Conservation (phyloP, 2,113 vertebrate species). For the Shinisaurus crocodilurus region DNA sequence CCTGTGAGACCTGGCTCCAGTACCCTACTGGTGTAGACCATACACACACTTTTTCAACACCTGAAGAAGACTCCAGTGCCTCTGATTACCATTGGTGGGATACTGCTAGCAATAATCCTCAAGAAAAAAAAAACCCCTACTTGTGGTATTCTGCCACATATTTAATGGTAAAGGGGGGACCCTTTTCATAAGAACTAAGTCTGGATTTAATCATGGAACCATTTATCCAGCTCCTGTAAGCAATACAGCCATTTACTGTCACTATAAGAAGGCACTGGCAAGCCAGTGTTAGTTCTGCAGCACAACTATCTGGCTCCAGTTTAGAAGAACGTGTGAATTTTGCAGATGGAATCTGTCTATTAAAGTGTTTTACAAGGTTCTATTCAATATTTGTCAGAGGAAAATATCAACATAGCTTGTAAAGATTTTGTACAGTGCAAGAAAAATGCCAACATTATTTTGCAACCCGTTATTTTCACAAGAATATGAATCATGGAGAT, state of each 20-base stretch:
- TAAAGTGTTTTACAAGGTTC: conserved; percentile 52
- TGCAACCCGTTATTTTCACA: conserved; percentile 72
- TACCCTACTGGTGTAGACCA: too few species aligned
- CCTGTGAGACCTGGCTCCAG: too few species aligned
- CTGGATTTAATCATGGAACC: neutral
- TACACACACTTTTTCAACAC: too few species aligned
- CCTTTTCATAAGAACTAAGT: neutral
- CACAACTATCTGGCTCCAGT: conserved; percentile 49
- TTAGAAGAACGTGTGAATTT: conserved; percentile 53
- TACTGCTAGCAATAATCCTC: neutral
- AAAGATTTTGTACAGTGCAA: conserved; percentile 45
- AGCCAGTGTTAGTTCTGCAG: conserved; percentile 56
- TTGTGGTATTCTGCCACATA: neutral
- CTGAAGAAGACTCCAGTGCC: neutral
- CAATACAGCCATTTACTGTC: conserved; percentile 23
- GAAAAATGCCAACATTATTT: conserved; percentile 64
- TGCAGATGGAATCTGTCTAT: conserved; percentile 47
- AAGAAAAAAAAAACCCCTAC: neutral
- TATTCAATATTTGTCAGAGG: conserved; percentile 47
- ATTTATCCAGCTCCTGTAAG: neutral
- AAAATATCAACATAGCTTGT: conserved; percentile 38
- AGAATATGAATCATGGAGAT: conserved; percentile 69
- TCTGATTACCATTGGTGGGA: neutral
- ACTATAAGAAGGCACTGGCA: conserved; percentile 59
- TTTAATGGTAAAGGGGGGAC: conserved; percentile 50